These are phyloP conservation scores for Sipunculus nudus DNA, from an alignment of 2,888 invertebrate genomes.

Conservation along the genomic window DNA sequence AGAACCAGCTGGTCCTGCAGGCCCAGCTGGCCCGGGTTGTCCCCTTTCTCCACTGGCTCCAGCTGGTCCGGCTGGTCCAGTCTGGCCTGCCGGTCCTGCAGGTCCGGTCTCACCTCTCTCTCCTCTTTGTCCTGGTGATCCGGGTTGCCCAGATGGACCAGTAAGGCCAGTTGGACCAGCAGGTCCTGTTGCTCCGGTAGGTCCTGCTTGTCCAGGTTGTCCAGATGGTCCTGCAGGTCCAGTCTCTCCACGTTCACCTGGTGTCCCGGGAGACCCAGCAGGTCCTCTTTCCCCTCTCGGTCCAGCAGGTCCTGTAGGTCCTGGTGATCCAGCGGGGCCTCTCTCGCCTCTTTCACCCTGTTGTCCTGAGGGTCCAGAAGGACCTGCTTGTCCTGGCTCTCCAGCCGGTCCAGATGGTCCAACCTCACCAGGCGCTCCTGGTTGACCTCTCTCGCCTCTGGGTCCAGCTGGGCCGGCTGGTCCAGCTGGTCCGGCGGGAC, in stretches of 20 bases:
- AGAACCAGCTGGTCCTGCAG: neutral
- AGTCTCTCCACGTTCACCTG: too few species aligned
- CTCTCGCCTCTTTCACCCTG: too few species aligned
- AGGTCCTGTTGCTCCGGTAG: constrained; percentile 20
- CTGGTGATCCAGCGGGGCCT: constrained; percentile 20
- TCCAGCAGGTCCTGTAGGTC: neutral
- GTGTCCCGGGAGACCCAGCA: constrained; percentile 6
- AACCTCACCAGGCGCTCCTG: neutral
- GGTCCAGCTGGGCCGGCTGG: constrained; percentile 16
- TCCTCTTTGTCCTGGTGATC: constrained; percentile 21
- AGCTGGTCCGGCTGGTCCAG: too few species aligned
- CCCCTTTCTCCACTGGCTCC: constrained; percentile 3
- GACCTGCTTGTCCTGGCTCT: constrained; percentile 5
- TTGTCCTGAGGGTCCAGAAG: constrained; percentile 22
- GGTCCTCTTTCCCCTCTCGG: constrained; percentile 6
- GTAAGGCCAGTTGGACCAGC: constrained; percentile 24
- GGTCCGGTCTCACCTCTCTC: constrained; percentile 11
- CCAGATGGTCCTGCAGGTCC: constrained; percentile 21
- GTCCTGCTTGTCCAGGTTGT: constrained; percentile 19
- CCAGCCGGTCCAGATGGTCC: constrained; percentile 16
- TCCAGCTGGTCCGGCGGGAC: constrained; percentile 31
- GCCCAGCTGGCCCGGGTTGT: too few species aligned
- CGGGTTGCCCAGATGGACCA: constrained; percentile 23
- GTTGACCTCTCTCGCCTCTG: neutral
- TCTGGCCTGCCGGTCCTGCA: neutral